Percentiles rank a stretch among this genome's conserved stretches.
These are phyloP conservation scores for Thaleichthys pacificus DNA, from an alignment of 2,797 vertebrate species.

Conservation along the genomic window DNA sequence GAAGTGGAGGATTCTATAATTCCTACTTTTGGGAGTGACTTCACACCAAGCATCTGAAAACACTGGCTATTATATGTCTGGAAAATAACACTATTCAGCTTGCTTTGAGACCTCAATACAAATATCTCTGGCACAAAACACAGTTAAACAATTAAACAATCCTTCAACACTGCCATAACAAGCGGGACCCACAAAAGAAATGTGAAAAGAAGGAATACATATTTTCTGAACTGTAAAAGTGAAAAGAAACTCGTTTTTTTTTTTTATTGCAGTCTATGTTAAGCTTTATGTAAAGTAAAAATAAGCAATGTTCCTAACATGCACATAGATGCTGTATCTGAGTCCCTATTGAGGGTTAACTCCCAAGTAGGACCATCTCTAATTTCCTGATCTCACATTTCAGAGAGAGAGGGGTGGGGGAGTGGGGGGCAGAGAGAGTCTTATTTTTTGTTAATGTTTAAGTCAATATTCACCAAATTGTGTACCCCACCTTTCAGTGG, in stretches of 20 bases:
- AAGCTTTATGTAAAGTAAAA: constrained; percentile 21
- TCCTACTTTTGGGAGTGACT: neutral
- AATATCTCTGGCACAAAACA: constrained; percentile 31
- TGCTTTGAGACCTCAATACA: constrained; percentile 26
- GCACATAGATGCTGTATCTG: constrained; percentile 34
- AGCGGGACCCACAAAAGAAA: constrained; percentile 33
- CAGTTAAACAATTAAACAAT: constrained; percentile 48
- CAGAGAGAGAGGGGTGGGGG: neutral
- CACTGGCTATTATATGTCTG: no score
- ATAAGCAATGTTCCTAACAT: constrained; percentile 35
- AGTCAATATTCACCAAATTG: constrained; percentile 5
- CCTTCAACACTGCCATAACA: constrained; percentile 59
- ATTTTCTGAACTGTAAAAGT: constrained; percentile 62
- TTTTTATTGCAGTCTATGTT: constrained; percentile 52
- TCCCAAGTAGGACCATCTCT: constrained; percentile 15
- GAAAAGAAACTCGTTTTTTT: constrained; percentile 5
- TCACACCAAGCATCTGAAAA: no score
- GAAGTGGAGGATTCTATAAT: neutral
- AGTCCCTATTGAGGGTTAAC: constrained; percentile 26
- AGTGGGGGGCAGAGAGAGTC: neutral
- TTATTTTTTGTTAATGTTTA: constrained; percentile 13
- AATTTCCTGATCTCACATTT: constrained; percentile 14
- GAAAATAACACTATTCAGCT: constrained; percentile 35
- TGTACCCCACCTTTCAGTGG: constrained; percentile 1
- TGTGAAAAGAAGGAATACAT: constrained; percentile 46